Evolutionary conservation across 1,140 invertebrate species (phyloP).

Genomic region (Armadillidium nasatum): DNA sequence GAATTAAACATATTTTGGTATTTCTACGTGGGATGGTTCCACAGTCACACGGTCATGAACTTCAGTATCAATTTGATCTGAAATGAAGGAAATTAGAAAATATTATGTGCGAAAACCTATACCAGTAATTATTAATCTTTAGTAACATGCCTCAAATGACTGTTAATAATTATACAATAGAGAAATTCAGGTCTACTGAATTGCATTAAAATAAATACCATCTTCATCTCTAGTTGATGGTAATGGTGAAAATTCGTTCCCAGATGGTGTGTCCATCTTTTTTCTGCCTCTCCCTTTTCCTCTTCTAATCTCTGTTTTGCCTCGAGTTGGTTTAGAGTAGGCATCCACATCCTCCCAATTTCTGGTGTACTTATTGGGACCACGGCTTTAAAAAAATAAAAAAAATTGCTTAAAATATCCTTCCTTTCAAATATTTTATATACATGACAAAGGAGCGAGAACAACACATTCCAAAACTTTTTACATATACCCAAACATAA

Average conservation of each 20-base stretch:
- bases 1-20: neutral
- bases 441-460: too few relatives aligned
- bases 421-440: too few relatives aligned
- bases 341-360: slow-evolving; percentile 90
- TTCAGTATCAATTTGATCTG: neutral
- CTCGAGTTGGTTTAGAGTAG: slow-evolving; percentile 57
- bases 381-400: slow-evolving; percentile 67
- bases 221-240: too few relatives aligned
- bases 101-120: too few relatives aligned
- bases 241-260: too few relatives aligned
- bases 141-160: too few relatives aligned
- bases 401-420: neutral
- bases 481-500: too few relatives aligned
- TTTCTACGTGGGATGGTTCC: neutral
- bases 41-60: neutral
- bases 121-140: too few relatives aligned
- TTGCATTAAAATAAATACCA: too few relatives aligned
- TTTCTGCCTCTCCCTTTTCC: slow-evolving; percentile 29
- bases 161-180: too few relatives aligned
- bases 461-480: too few relatives aligned
- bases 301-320: slow-evolving; percentile 27
- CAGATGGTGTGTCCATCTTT: slow-evolving; percentile 14
- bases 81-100: neutral
- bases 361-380: slow-evolving; percentile 82
- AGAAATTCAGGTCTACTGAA: too few relatives aligned